A percentile compares a stretch with the other conserved stretches of the same genome.
phyloP scores from a whole-genome alignment of 1,140 invertebrate genomes.

The Babylonia areolata region DNA sequence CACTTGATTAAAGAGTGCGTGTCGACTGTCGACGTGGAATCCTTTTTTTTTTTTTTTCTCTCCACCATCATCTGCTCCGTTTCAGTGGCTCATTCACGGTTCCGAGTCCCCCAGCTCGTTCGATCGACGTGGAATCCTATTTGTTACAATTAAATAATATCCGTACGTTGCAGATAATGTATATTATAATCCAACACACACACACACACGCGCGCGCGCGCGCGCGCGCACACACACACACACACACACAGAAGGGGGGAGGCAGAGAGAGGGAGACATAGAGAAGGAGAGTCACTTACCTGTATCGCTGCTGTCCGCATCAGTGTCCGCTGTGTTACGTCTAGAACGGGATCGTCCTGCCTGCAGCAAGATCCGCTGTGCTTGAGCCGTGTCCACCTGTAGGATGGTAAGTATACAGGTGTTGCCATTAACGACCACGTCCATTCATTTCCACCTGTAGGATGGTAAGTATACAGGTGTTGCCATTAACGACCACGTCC shows the following conservation, averaged over 20 bases:
- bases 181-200: too few relatives aligned
- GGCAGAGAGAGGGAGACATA: neutral
- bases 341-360: neutral
- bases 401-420: neutral
- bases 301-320: neutral
- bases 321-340: neutral
- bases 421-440: too few relatives aligned
- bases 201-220: neutral
- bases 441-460: neutral
- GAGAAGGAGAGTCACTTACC: neutral
- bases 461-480: neutral
- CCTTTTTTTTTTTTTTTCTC: too few relatives aligned
- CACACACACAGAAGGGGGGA: neutral
- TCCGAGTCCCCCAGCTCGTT: too few relatives aligned
- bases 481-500: neutral
- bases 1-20: too few relatives aligned
- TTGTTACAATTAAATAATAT: too few relatives aligned
- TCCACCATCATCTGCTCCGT: too few relatives aligned
- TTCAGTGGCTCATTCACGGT: too few relatives aligned
- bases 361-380: conserved; percentile 25
- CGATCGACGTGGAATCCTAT: too few relatives aligned
- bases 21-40: too few relatives aligned
- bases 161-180: too few relatives aligned
- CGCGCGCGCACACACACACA: neutral
- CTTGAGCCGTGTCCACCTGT: conserved; percentile 27